Evolutionary conservation across 2,113 vertebrate species (phyloP).

Genomic region (Poeciliopsis turrubarensis): DNA sequence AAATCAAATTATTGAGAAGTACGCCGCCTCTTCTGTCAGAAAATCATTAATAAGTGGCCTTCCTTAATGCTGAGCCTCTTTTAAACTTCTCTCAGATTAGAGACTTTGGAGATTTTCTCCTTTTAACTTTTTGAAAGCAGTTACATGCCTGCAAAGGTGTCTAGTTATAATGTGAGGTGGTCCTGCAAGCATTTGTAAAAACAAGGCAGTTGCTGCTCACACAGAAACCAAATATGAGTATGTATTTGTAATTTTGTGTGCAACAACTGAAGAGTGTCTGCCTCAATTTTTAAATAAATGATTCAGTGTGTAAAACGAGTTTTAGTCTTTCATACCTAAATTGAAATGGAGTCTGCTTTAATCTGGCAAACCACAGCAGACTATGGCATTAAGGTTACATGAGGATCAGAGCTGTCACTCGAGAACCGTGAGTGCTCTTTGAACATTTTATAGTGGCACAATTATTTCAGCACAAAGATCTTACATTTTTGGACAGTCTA

Average conservation of each 20-base stretch:
- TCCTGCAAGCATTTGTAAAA: slow-evolving; percentile 39
- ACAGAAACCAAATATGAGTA: background rate
- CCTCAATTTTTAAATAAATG: slow-evolving; percentile 27
- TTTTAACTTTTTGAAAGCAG: slow-evolving; percentile 39
- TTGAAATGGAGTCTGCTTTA: slow-evolving; percentile 51
- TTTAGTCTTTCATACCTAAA: slow-evolving; percentile 36
- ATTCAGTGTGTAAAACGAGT: slow-evolving; percentile 44
- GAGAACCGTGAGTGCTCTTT: slow-evolving; percentile 6
- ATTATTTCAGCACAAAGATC: slow-evolving; percentile 13
- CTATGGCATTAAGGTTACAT: slow-evolving; percentile 33
- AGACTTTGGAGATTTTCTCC: slow-evolving; percentile 36
- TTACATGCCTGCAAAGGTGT: background rate
- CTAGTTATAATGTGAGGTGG: slow-evolving; percentile 4
- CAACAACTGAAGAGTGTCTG: background rate
- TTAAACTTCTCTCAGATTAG: slow-evolving; percentile 21
- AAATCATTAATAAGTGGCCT: slow-evolving; percentile 41
- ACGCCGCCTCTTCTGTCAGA: slow-evolving; percentile 11
- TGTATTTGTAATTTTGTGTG: slow-evolving; percentile 8
- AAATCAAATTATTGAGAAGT: slow-evolving; percentile 29
- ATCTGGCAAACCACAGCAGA: slow-evolving; percentile 37
- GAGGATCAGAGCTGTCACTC: slow-evolving; percentile 48
- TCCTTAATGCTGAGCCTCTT: background rate
- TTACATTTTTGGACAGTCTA: background rate
- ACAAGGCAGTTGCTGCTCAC: background rate
- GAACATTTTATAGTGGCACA: slow-evolving; percentile 10